Percentiles rank a stretch among this genome's conserved stretches.
These are phyloP conservation scores for Erythrocebus patas DNA, from an alignment of 2,113 vertebrate genomes.

Conservation along the genomic window DNA sequence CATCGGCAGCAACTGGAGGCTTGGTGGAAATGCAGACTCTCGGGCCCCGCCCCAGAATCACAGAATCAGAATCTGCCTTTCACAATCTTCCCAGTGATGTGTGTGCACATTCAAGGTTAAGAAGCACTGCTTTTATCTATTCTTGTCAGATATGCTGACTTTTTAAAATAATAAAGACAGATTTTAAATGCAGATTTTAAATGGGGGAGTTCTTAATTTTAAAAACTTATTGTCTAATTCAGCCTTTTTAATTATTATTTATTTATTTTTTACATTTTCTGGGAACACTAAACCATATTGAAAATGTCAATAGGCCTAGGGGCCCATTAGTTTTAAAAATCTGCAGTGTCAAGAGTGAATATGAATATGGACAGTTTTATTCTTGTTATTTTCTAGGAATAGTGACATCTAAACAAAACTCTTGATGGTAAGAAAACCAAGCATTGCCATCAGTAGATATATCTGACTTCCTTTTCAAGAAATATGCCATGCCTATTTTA, in stretches of 20 bases:
- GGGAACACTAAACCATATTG: background rate
- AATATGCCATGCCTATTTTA: background rate
- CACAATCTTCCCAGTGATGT: background rate
- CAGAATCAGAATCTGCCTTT: background rate
- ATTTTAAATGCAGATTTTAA: background rate
- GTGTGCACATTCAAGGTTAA: accelerated
- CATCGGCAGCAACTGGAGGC: background rate
- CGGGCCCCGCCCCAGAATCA: background rate
- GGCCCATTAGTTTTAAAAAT: background rate
- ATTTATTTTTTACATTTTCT: background rate
- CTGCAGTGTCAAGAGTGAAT: background rate
- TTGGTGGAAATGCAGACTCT: background rate
- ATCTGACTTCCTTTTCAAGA: background rate
- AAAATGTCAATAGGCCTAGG: background rate
- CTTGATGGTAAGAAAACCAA: background rate
- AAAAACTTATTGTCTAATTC: background rate
- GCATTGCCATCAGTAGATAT: background rate
- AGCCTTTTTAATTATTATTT: background rate
- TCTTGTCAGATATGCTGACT: background rate
- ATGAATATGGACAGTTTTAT: background rate
- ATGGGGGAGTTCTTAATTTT: background rate
- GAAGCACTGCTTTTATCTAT: background rate
- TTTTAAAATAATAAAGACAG: background rate
- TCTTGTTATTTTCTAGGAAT: background rate
- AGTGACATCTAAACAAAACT: background rate